Evolutionary conservation across 35 echinoderm and acorn worm species (phyloP).

Genomic region (Strongylocentrotus purpuratus): DNA sequence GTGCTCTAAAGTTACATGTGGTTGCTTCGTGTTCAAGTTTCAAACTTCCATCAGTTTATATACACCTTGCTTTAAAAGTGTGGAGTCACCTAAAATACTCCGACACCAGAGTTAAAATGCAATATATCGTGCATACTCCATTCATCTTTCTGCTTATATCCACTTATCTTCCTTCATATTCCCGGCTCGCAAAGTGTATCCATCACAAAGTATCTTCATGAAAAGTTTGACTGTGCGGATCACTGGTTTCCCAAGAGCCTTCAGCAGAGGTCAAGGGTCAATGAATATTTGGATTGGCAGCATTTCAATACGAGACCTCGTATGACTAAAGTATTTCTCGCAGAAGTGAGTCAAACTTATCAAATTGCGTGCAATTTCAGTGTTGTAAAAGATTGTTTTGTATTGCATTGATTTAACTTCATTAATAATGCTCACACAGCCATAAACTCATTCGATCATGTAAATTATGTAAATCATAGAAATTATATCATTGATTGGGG

Average conservation of each 20-base stretch:
- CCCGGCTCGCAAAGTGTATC: not conserved
- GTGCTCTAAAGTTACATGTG: not conserved
- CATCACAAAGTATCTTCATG: constrained; percentile 48
- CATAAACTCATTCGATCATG: too few species aligned
- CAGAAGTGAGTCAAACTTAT: not conserved
- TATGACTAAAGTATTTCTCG: not conserved
- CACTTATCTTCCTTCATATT: not conserved
- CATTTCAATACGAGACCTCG: not conserved
- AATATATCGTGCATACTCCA: not conserved
- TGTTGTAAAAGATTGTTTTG: too few species aligned
- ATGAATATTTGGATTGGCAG: constrained; percentile 47
- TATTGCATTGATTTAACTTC: too few species aligned
- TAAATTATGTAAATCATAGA: too few species aligned
- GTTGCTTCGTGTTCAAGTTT: not conserved
- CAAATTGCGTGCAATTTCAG: not conserved
- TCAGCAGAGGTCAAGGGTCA: constrained; percentile 36
- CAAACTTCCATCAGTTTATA: not conserved
- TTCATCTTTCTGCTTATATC: not conserved
- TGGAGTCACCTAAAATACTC: not conserved
- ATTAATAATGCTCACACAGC: too few species aligned
- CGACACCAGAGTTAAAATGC: not conserved
- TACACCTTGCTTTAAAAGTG: too few species aligned
- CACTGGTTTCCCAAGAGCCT: constrained; percentile 30
- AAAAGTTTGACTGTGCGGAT: constrained; percentile 32
- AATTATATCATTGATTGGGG: too few species aligned